Conservation (phyloP, 2,797 vertebrate species). For the Astyanax mexicanus region DNA sequence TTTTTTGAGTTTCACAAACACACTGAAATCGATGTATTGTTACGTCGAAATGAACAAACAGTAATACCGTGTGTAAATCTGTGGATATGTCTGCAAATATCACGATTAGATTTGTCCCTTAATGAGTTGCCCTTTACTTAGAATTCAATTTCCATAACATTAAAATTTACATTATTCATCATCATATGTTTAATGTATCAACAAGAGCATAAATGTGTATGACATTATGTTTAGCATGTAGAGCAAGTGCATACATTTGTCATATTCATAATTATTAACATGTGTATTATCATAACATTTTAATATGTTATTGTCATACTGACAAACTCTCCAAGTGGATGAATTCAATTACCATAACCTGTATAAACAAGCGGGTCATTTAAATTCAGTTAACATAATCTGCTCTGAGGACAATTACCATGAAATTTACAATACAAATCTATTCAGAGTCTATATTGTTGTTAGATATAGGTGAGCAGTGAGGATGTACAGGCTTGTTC, state of each 20-base stretch:
- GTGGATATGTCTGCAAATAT: background rate
- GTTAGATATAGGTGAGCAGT: slow-evolving; percentile 13
- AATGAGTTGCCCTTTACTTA: slow-evolving; percentile 12
- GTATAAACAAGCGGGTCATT: slow-evolving; percentile 54
- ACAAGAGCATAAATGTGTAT: slow-evolving; percentile 41
- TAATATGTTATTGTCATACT: slow-evolving; percentile 52
- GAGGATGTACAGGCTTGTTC: slow-evolving; percentile 34
- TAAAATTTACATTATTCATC: slow-evolving; percentile 47
- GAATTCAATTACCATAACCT: slow-evolving; percentile 57
- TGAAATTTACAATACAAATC: slow-evolving; percentile 31
- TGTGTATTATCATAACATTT: slow-evolving; percentile 50
- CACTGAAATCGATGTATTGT: too few species aligned
- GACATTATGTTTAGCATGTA: slow-evolving; percentile 48
- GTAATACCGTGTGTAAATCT: background rate
- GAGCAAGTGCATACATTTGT: slow-evolving; percentile 52
- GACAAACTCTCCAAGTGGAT: slow-evolving; percentile 51
- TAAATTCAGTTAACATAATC: slow-evolving; percentile 46
- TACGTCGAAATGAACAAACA: background rate
- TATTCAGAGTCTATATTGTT: slow-evolving; percentile 1
- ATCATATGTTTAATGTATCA: slow-evolving; percentile 53
- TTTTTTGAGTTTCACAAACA: too few species aligned
- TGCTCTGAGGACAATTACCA: slow-evolving; percentile 46
- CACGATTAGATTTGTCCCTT: background rate
- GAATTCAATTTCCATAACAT: slow-evolving; percentile 48
- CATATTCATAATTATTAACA: slow-evolving; percentile 40